Evolutionary conservation across 2,113 vertebrate genomes (phyloP).

Genomic region (Sturnira hondurensis): DNA sequence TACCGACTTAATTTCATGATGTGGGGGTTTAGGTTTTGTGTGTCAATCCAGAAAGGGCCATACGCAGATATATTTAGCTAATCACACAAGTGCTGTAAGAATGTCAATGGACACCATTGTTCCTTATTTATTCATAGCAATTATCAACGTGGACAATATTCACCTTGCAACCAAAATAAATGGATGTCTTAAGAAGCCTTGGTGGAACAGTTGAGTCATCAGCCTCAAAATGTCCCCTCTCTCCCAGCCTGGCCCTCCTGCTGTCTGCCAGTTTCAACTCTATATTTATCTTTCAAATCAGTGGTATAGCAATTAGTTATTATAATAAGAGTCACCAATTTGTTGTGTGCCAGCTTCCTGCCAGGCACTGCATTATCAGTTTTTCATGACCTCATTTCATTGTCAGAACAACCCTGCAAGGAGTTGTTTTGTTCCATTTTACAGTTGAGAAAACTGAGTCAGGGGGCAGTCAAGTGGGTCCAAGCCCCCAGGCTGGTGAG

Average conservation of each 20-base stretch:
- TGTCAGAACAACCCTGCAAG: conserved; percentile 3
- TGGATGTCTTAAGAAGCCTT: conserved; percentile 56
- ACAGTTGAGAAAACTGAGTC: conserved; percentile 34
- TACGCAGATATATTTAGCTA: conserved; percentile 30
- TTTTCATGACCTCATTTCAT: conserved; percentile 31
- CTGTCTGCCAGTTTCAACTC: conserved; percentile 47
- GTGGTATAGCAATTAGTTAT: conserved; percentile 69
- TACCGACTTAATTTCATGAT: not conserved
- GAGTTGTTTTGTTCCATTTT: not conserved
- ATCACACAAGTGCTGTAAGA: conserved; percentile 7
- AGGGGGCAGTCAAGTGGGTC: not conserved
- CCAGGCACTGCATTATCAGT: conserved; percentile 9
- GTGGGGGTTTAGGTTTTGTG: not conserved
- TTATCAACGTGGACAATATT: conserved; percentile 43
- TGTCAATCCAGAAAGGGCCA: conserved; percentile 10
- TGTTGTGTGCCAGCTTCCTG: conserved; percentile 40
- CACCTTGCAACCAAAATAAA: conserved; percentile 56
- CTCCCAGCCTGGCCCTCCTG: conserved; percentile 26
- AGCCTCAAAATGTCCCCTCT: not conserved
- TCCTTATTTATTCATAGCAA: conserved; percentile 52
- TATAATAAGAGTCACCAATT: conserved; percentile 54
- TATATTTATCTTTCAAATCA: conserved; percentile 69
- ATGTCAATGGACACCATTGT: not conserved
- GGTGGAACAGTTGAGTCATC: conserved; percentile 47
- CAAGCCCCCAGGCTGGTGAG: not conserved